Percentiles rank a stretch among this genome's conserved stretches.
phyloP scores from a whole-genome alignment of 2,797 vertebrate genomes.

The Cygnus olor region DNA sequence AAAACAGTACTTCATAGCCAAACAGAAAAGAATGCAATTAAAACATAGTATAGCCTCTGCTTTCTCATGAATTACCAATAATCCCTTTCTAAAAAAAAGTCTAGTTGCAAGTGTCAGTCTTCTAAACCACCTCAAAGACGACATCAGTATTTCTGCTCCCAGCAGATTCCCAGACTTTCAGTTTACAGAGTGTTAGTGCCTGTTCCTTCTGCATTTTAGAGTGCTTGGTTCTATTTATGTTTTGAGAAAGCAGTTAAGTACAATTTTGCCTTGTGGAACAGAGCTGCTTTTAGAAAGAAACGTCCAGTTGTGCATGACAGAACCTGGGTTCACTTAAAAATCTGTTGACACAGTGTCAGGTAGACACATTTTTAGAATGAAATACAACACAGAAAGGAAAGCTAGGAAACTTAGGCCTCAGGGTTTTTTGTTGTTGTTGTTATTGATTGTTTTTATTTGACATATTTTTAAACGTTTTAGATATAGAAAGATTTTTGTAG shows the following conservation, averaged over 20 bases:
- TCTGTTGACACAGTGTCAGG: neutral
- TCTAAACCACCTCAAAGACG: neutral
- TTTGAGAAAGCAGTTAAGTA: neutral
- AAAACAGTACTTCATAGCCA: neutral
- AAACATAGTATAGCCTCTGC: neutral
- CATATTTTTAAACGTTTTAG: neutral
- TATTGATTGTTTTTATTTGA: neutral
- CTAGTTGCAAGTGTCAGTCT: neutral
- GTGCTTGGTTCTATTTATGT: neutral
- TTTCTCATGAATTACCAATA: neutral
- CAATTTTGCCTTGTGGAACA: neutral
- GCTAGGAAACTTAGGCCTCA: neutral
- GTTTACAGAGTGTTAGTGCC: too few relatives aligned
- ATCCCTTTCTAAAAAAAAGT: neutral
- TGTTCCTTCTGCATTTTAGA: neutral
- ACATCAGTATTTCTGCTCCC: neutral
- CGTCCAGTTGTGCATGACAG: neutral
- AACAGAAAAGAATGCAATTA: neutral
- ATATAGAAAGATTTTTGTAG: neutral
- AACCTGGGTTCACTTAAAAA: neutral
- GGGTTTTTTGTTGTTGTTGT: neutral
- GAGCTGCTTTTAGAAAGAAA: neutral
- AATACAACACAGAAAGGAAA: neutral
- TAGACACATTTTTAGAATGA: neutral
- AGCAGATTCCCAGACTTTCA: neutral